Evolutionary conservation across 1,140 invertebrate species (phyloP).

Genomic region (Camponotus pennsylvanicus): DNA sequence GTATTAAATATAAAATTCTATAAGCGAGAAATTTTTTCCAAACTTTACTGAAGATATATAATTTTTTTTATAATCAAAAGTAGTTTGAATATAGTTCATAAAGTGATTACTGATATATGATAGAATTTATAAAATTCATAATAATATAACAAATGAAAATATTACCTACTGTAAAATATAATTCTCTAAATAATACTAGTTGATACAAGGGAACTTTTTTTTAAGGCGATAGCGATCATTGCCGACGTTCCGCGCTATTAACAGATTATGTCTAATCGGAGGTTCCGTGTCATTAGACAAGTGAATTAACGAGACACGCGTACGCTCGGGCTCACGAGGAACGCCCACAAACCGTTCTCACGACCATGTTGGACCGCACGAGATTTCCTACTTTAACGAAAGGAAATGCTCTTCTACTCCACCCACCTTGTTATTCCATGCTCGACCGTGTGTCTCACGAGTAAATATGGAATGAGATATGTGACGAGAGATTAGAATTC

Average conservation of each 20-base stretch:
- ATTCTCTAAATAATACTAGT: neutral
- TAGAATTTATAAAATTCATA: neutral
- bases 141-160: neutral
- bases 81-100: neutral
- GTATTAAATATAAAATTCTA: neutral
- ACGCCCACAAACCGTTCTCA: conserved; percentile 55
- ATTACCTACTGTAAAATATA: neutral
- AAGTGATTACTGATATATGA: neutral
- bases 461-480: conserved; percentile 9
- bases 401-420: conserved; percentile 46
- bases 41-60: neutral
- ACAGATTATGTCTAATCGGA: conserved; percentile 52
- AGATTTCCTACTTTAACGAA: conserved; percentile 64
- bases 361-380: conserved; percentile 40
- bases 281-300: conserved; percentile 47
- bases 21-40: neutral
- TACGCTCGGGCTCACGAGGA: conserved; percentile 9
- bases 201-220: conserved; percentile 22
- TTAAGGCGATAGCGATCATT: neutral
- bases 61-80: neutral
- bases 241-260: conserved; percentile 40
- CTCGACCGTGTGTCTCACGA: neutral
- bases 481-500: conserved; percentile 30
- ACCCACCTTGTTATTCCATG: conserved; percentile 51
- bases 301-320: conserved; percentile 52